Percentiles rank a stretch among this genome's conserved stretches.
These are phyloP conservation scores for Hypsibius dujardini DNA, from an alignment of 1,140 invertebrate species.

Conservation along the genomic window DNA sequence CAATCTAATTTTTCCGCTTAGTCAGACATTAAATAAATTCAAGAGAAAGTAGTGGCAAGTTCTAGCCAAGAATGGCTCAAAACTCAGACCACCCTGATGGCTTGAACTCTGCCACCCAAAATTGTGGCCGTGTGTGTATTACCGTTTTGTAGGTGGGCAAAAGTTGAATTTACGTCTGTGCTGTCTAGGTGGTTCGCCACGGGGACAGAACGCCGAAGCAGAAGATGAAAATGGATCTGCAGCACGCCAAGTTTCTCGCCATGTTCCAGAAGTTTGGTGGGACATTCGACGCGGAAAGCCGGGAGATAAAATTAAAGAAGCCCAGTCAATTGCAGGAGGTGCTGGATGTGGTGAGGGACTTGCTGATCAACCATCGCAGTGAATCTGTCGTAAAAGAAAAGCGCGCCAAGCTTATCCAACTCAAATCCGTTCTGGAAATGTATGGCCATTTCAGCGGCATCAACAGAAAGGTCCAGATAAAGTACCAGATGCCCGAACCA, in stretches of 20 bases:
- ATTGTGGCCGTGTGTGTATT: too few relatives aligned
- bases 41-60: too few relatives aligned
- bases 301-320: conserved; percentile 79
- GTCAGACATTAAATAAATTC: too few relatives aligned
- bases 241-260: conserved; percentile 95
- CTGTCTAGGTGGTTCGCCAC: conserved; percentile 92
- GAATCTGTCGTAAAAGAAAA: conserved; percentile 90
- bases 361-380: conserved; percentile 55
- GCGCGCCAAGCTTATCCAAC: conserved; percentile 84
- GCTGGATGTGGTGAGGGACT: conserved; percentile 71
- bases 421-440: conserved; percentile 98
- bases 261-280: conserved; percentile 96
- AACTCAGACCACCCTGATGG: too few relatives aligned
- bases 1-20: too few relatives aligned
- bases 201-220: conserved; percentile 98
- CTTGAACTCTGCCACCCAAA: too few relatives aligned
- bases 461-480: conserved; percentile 98
- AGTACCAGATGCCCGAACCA: conserved; percentile 62
- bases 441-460: conserved; percentile 99
- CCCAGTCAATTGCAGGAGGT: conserved; percentile 93
- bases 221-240: conserved; percentile 99
- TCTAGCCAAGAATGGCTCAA: too few relatives aligned
- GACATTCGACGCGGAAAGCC: conserved; percentile 57
- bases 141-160: too few relatives aligned
- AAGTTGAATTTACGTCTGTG: too few relatives aligned